Percentiles rank a stretch among this genome's conserved stretches.
Evolutionary conservation across 1,140 invertebrate genomes (phyloP).

Genomic region (Scaptomyza graminum): DNA sequence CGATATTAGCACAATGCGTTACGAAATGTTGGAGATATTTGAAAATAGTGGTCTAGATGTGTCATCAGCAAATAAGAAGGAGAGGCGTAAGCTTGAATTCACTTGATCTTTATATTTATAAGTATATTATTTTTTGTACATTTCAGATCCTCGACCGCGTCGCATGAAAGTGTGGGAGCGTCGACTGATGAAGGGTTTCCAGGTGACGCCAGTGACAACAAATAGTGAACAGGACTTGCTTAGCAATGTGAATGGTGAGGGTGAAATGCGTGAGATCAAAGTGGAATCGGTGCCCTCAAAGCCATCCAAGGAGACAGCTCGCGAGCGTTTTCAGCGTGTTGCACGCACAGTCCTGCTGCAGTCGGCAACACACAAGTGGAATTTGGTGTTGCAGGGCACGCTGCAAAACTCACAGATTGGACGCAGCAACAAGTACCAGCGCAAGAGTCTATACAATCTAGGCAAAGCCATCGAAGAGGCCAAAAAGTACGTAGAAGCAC

Average conservation of each 20-base stretch:
- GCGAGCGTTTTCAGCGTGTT: slow-evolving; percentile 89
- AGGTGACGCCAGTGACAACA: slow-evolving; percentile 87
- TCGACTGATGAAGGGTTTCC: slow-evolving; percentile 93
- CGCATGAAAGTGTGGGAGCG: slow-evolving; percentile 92
- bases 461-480: slow-evolving; percentile 91
- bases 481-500: slow-evolving; percentile 71
- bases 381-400: slow-evolving; percentile 87
- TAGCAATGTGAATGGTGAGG: slow-evolving; percentile 58
- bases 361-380: slow-evolving; percentile 89
- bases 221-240: slow-evolving; percentile 84
- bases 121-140: neutral
- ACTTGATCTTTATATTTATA: too few species aligned
- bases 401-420: slow-evolving; percentile 90
- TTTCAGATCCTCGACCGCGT: slow-evolving; percentile 87
- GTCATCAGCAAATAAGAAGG: slow-evolving; percentile 87
- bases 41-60: slow-evolving; percentile 91
- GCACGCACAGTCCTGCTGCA: slow-evolving; percentile 88
- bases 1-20: slow-evolving; percentile 92
- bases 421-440: slow-evolving; percentile 87
- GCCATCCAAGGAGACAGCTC: slow-evolving; percentile 86
- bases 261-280: slow-evolving; percentile 81
- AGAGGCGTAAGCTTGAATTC: slow-evolving; percentile 85
- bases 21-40: slow-evolving; percentile 93
- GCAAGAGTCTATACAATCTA: slow-evolving; percentile 89
- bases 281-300: slow-evolving; percentile 76